Conservation (phyloP, 2,888 invertebrate species). For the Poecilus cupreus region DNA sequence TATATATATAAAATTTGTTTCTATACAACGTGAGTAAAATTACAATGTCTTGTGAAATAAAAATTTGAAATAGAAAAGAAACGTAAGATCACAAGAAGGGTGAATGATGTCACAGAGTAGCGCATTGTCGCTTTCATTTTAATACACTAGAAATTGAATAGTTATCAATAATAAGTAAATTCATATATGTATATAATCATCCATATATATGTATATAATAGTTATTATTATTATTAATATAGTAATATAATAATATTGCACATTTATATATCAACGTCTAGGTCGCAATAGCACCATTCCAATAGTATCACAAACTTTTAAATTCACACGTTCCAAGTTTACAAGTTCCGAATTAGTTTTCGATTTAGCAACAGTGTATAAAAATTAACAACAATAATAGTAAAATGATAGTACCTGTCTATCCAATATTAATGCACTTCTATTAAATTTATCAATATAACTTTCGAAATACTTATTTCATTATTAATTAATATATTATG, state of each 20-base stretch:
- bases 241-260: slow-evolving; percentile 72
- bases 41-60: slow-evolving; percentile 17
- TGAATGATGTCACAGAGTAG: slow-evolving; percentile 14
- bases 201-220: slow-evolving; percentile 53
- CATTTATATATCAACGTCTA: slow-evolving; percentile 67
- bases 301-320: slow-evolving; percentile 72
- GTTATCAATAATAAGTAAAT: slow-evolving; percentile 50
- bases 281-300: slow-evolving; percentile 73
- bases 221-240: slow-evolving; percentile 52
- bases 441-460: slow-evolving; percentile 62
- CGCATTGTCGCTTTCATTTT: slow-evolving; percentile 40
- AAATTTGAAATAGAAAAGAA: slow-evolving; percentile 12
- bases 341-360: slow-evolving; percentile 58
- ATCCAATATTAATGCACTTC: slow-evolving; percentile 61
- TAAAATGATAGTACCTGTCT: slow-evolving; percentile 57
- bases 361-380: slow-evolving; percentile 64
- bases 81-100: slow-evolving; percentile 9
- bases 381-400: slow-evolving; percentile 69
- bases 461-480: slow-evolving; percentile 58
- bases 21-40: slow-evolving; percentile 25
- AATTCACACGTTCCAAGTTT: slow-evolving; percentile 64
- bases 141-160: slow-evolving; percentile 50
- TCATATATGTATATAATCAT: slow-evolving; percentile 53
- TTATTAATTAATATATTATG: slow-evolving; percentile 59
- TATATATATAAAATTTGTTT: neutral